Evolutionary conservation across 2,113 vertebrate genomes (phyloP).

Genomic region (Salminus brasiliensis): DNA sequence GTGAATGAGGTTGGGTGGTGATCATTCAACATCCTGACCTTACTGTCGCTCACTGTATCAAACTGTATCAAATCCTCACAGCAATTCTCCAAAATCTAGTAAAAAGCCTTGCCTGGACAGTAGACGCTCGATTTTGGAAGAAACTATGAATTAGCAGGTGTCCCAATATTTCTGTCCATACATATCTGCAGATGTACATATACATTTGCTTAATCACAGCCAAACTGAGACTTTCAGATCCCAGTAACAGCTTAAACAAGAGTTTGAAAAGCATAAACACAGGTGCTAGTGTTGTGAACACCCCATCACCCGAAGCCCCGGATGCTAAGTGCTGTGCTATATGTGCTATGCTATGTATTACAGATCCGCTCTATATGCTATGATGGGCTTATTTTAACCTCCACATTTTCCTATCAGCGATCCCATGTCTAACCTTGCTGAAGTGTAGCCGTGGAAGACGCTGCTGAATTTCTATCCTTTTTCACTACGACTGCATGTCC

Average conservation of each 20-base stretch:
- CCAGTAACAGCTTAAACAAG: not conserved
- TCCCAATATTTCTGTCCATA: no score
- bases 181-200: no score
- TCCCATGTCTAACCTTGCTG: conserved; percentile 18
- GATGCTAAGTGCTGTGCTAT: not conserved
- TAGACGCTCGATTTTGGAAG: no score
- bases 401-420: conserved; percentile 23
- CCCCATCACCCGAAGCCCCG: not conserved
- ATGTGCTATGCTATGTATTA: conserved; percentile 11
- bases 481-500: conserved; percentile 25
- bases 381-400: conserved; percentile 31
- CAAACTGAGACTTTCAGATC: not conserved
- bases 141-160: no score
- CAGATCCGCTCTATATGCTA: conserved; percentile 27
- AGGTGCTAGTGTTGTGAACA: not conserved
- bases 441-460: not conserved
- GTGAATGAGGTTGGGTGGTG: no score
- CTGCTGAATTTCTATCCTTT: conserved; percentile 35
- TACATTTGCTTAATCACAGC: no score
- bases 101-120: no score
- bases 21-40: no score
- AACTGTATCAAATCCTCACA: no score
- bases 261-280: not conserved
- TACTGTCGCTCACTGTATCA: no score
- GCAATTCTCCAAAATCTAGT: no score